Base-by-base conservation (phyloP, 35 echinoderm and acorn worm species). In the Eucidaris tribuloides region DNA sequence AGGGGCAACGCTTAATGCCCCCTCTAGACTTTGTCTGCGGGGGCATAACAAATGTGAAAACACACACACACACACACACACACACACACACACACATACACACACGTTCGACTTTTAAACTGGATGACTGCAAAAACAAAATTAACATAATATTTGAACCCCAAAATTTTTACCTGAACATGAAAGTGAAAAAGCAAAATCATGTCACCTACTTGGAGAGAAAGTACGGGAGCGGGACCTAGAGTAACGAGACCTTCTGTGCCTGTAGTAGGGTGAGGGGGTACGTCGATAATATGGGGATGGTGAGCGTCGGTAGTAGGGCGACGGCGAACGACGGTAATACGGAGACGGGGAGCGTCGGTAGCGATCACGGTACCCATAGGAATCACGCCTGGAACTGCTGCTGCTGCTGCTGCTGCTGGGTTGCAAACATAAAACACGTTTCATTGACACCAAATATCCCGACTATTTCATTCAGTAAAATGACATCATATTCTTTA, bases 211-310 rank as follows among this genome's bases (percentile, higher is more conserved):
- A 74, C 68, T 74, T 74, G 68, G 68, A 17, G 68, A 74, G 35
- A 74, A 74, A 22, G 81, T 66, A 32, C 60, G 29, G 4, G 86
- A 89, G 17, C 86, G 71, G 6, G 68, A 74, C 62, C 86, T 32
- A 3, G 86, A 82, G 63, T 89, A 89, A 33, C 41, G 78, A 5
- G 86, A 82, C 38, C 65, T 25, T 31, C 44, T 25, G 19, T 79
- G 57, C 4, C 78, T 33, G 46, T 89, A 89, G 43, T 89, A 56
- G 5, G 86, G 86, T 24, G 72, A 80, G 29, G 86, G 86, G n/a
- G 78, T 82, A 19, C 86, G 58, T 32, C 79, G n/a, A 19, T 74
- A 74, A 40, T 74, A 74, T 0, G 68, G 68, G 68, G 68, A 74
- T 18, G 68, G 68, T 14, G 68, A 74, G 7, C 68, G 34, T 25